phyloP scores from a whole-genome alignment of 2,113 vertebrate species.

The Heptranchias perlo region DNA sequence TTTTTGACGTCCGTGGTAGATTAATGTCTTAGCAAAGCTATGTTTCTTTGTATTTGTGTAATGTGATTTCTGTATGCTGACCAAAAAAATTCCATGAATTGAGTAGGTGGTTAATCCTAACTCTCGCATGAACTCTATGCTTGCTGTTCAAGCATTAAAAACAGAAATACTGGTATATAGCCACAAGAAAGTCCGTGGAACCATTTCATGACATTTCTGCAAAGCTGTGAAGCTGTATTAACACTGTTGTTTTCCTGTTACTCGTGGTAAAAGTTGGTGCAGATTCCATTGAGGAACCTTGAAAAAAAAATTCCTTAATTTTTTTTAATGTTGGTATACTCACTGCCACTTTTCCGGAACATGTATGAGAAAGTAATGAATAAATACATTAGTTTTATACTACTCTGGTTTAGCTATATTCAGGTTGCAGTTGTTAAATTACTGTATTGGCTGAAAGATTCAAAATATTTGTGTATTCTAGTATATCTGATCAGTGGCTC shows the following conservation, averaged over 20 bases:
- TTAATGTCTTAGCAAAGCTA: slow-evolving; percentile 63
- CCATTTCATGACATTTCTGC: slow-evolving; percentile 45
- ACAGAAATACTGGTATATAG: slow-evolving; percentile 47
- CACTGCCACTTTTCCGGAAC: slow-evolving; percentile 84
- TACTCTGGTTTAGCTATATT: slow-evolving; percentile 71
- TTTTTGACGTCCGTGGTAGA: slow-evolving; percentile 54
- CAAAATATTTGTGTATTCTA: not conserved
- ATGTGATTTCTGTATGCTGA: slow-evolving; percentile 67
- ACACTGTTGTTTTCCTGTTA: slow-evolving; percentile 47
- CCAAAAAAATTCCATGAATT: slow-evolving; percentile 55
- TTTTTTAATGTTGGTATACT: slow-evolving; percentile 71
- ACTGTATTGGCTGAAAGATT: not conserved
- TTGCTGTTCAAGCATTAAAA: slow-evolving; percentile 47
- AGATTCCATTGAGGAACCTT: slow-evolving; percentile 46
- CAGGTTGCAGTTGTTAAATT: slow-evolving; percentile 37
- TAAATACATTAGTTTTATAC: slow-evolving; percentile 97
- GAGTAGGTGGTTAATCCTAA: slow-evolving; percentile 48
- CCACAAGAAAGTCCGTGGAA: slow-evolving; percentile 40
- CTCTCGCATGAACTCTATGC: slow-evolving; percentile 51
- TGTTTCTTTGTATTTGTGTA: slow-evolving; percentile 62
- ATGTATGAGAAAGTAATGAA: slow-evolving; percentile 82
- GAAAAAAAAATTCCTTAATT: slow-evolving; percentile 65
- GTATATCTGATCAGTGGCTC: slow-evolving; percentile 41
- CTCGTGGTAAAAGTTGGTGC: slow-evolving; percentile 28
- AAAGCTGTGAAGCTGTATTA: slow-evolving; percentile 50